Evolutionary conservation across 2,113 vertebrate species (phyloP), one percentile per base, ranked within the genome.

Genomic region (Oncorhynchus tshawytscha): DNA sequence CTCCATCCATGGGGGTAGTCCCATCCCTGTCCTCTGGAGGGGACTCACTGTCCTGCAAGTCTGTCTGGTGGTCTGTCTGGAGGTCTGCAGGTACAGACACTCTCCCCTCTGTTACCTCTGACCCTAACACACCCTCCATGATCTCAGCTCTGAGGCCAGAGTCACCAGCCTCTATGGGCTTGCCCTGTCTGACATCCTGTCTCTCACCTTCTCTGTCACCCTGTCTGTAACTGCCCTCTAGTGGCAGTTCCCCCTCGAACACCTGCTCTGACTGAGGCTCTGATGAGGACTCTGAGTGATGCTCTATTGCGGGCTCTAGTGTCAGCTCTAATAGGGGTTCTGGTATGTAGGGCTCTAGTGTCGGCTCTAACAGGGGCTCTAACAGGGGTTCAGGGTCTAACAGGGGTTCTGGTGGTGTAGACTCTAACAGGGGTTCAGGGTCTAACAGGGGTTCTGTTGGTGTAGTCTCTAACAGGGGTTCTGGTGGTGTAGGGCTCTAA

Each of bases 121-220:
- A 72, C 54, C 77, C n/a, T 4, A n/a, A 71, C 66, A 20, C 9
- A 18, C 72, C 75, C 57, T 71, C 29, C 67, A 67, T 27, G 5
- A 2, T 71, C 24, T 15, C 78, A 48, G 57, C 54, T 70, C 64
- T 76, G 25, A 45, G 25, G 31, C 76, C 76, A 34, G 83, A 67
- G 65, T 24, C 5, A 12, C 1, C n/a, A 7, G 65, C 34, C 66
- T 48, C 62, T 24, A 3, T 24, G 27, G 22, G 29, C 67, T 64
- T 31, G 29, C 51, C 6, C 8, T 66, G 49, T 54, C 49, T 51
- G 64, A 49, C 39, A 54, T 48, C 6, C 8, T 66, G 49, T 54
- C 49, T 51, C 64, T 60, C 49, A 3, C 9, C 49, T 3, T 15
- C 8, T 51, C 49, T 51, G 11, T 13, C 39, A 48, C 62, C 4